Evolutionary conservation across 2,113 vertebrate species (phyloP).

Genomic region (Poeciliopsis retropinna): DNA sequence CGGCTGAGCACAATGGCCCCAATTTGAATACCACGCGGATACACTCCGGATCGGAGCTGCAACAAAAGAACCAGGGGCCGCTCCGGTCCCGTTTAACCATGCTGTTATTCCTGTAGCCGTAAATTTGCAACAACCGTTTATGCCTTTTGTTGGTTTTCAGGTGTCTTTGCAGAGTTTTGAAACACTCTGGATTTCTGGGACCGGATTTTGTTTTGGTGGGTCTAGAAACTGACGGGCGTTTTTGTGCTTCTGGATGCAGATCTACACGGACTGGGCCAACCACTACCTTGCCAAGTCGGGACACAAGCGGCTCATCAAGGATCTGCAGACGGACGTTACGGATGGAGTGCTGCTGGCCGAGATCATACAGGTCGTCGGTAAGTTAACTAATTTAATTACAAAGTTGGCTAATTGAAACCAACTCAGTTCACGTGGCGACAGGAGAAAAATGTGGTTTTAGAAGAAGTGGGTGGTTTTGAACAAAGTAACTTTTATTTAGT

Average conservation of each 20-base stretch:
- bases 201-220: constrained; percentile 37
- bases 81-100: constrained; percentile 65
- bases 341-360: constrained; percentile 96
- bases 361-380: constrained; percentile 98
- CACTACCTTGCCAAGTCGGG: constrained; percentile 97
- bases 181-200: constrained; percentile 20
- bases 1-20: constrained; percentile 80
- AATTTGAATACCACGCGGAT: constrained; percentile 84
- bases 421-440: neutral
- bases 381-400: constrained; percentile 61
- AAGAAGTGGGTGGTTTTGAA: neutral
- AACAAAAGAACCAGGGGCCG: constrained; percentile 73
- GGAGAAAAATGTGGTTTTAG: neutral
- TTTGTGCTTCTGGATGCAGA: constrained; percentile 80
- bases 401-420: neutral
- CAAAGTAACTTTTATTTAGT: neutral
- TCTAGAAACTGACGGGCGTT: constrained; percentile 26
- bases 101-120: constrained; percentile 74
- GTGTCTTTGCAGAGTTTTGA: constrained; percentile 63
- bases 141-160: constrained; percentile 65
- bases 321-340: constrained; percentile 95
- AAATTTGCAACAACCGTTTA: constrained; percentile 63
- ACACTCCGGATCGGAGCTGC: constrained; percentile 66
- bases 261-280: constrained; percentile 99
- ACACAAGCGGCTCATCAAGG: constrained; percentile 95